Percentiles rank a stretch among this genome's conserved stretches.
Evolutionary conservation across 2,797 vertebrate genomes (phyloP).

Genomic region (Stomatorhinus walkeri): DNA sequence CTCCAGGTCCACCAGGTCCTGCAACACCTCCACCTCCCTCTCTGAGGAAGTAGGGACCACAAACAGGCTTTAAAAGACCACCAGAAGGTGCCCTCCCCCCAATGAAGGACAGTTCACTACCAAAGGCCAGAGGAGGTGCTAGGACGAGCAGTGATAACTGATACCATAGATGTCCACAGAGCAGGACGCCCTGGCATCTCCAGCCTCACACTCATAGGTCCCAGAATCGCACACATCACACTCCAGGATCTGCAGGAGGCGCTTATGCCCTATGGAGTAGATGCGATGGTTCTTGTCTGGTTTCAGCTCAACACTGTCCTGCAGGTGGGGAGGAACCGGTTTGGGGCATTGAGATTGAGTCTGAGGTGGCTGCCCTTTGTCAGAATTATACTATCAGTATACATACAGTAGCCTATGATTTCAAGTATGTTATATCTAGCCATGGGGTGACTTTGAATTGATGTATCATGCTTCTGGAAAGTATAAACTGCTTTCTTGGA

Average conservation of each 20-base stretch:
- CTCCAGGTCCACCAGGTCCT: slow-evolving; percentile 63
- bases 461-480: background rate
- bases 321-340: slow-evolving; percentile 20
- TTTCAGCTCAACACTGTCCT: slow-evolving; percentile 69
- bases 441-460: background rate
- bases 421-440: background rate
- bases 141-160: background rate
- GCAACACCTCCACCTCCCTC: slow-evolving; percentile 65
- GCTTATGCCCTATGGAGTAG: slow-evolving; percentile 76
- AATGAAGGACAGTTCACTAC: background rate
- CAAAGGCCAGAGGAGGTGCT: background rate
- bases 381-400: background rate
- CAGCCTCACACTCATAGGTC: slow-evolving; percentile 70
- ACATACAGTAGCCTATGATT: background rate
- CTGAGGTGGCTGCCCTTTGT: background rate
- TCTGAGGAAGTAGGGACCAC: slow-evolving; percentile 52
- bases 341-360: background rate
- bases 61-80: background rate
- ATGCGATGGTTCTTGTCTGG: slow-evolving; percentile 65
- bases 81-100: background rate
- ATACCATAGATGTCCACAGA: slow-evolving; percentile 75
- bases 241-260: slow-evolving; percentile 75
- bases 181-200: slow-evolving; percentile 61
- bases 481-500: background rate
- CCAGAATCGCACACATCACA: slow-evolving; percentile 67